Conservation (phyloP, 2,797 vertebrate genomes). For the Scomberomorus guttatus region DNA sequence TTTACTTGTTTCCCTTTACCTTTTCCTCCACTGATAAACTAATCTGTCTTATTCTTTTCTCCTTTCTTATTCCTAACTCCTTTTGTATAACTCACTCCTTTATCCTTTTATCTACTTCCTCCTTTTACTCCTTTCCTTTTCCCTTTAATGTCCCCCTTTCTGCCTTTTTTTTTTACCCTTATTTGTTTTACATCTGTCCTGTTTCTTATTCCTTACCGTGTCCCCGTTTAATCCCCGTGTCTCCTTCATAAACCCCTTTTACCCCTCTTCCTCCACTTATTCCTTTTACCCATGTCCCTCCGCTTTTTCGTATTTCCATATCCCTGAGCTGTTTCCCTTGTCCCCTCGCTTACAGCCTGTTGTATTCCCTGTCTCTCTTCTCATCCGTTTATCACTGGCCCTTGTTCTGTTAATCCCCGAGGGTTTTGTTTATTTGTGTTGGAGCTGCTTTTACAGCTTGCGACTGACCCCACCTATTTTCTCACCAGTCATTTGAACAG, state of each 20-base stretch:
- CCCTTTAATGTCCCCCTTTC: background rate
- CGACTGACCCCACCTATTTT: slow-evolving; percentile 89
- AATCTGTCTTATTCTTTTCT: slow-evolving; percentile 6
- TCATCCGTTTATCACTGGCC: slow-evolving; percentile 85
- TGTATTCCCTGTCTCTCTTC: slow-evolving; percentile 74
- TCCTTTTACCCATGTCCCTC: slow-evolving; percentile 39
- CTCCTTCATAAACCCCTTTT: slow-evolving; percentile 53
- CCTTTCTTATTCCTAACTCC: slow-evolving; percentile 2
- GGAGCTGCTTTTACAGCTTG: slow-evolving; percentile 89
- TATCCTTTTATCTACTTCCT: slow-evolving; percentile 43
- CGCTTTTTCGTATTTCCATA: slow-evolving; percentile 56
- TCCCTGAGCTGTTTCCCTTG: slow-evolving; percentile 67
- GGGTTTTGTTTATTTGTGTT: slow-evolving; percentile 91
- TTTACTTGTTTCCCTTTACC: background rate
- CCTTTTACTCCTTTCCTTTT: slow-evolving; percentile 5
- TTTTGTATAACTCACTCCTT: slow-evolving; percentile 6
- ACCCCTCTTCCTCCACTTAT: slow-evolving; percentile 13
- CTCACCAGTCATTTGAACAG: slow-evolving; percentile 89
- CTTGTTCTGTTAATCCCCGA: slow-evolving; percentile 85
- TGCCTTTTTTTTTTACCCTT: slow-evolving; percentile 1
- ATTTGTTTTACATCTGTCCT: slow-evolving; percentile 59
- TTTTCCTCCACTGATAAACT: background rate
- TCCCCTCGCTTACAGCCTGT: slow-evolving; percentile 69
- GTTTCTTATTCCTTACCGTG: slow-evolving; percentile 29
- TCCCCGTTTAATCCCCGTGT: slow-evolving; percentile 52